Evolutionary conservation across 1,140 invertebrate genomes (phyloP).

Genomic region (Acromyrmex heyeri): DNA sequence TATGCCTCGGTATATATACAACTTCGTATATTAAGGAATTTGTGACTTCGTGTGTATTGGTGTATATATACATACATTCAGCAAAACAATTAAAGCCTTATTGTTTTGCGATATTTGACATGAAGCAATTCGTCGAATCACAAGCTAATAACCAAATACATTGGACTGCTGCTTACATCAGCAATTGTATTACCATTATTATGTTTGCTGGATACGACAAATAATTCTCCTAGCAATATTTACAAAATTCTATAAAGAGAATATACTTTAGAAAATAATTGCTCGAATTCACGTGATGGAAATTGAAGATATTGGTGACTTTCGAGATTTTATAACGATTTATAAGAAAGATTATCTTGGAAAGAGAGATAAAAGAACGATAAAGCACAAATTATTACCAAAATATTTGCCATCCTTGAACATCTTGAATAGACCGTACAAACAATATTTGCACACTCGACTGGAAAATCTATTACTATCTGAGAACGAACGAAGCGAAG

Average conservation of each 20-base stretch:
- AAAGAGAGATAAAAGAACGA: conserved; percentile 44
- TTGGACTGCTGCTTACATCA: neutral
- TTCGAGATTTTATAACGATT: conserved; percentile 75
- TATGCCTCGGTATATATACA: too few relatives aligned
- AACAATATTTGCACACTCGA: conserved; percentile 69
- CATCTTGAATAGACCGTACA: conserved; percentile 72
- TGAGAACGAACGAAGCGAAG: conserved; percentile 65
- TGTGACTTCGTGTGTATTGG: too few relatives aligned
- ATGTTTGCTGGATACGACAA: neutral
- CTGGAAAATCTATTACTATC: conserved; percentile 66
- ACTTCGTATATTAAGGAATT: too few relatives aligned
- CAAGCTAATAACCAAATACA: neutral
- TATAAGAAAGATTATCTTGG: conserved; percentile 73
- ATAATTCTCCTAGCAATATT: neutral
- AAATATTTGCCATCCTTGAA: conserved; percentile 64
- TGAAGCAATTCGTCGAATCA: neutral
- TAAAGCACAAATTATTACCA: conserved; percentile 27
- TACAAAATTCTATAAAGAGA: neutral
- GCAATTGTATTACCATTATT: neutral
- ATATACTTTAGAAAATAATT: neutral
- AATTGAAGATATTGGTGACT: conserved; percentile 76
- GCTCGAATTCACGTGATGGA: conserved; percentile 6
- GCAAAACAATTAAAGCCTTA: neutral
- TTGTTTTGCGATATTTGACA: too few relatives aligned
- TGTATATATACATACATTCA: neutral